phyloP scores from a whole-genome alignment of 2,113 vertebrate genomes.

The Dunckerocampus dactyliophorus region DNA sequence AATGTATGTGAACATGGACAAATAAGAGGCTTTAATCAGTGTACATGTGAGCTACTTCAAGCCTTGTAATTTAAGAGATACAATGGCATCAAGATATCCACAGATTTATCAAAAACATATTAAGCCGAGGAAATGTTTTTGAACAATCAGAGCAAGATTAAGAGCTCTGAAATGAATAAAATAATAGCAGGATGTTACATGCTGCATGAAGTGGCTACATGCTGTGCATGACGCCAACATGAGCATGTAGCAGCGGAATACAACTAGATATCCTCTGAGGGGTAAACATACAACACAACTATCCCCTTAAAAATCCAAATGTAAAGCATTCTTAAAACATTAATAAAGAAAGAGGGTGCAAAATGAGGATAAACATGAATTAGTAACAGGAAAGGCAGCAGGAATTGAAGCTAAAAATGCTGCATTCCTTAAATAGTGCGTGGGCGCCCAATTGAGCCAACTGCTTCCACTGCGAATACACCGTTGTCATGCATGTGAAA shows the following conservation, averaged over 20 bases:
- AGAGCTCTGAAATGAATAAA: not conserved
- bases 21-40: not conserved
- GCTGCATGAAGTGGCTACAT: slow-evolving; percentile 6
- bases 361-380: slow-evolving; percentile 37
- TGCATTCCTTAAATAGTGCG: slow-evolving; percentile 31
- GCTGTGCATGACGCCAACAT: slow-evolving; percentile 10
- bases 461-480: slow-evolving; percentile 5
- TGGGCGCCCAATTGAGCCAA: slow-evolving; percentile 12
- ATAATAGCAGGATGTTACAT: slow-evolving; percentile 2
- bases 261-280: slow-evolving; percentile 6
- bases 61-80: not conserved
- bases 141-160: not conserved
- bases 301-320: slow-evolving; percentile 26
- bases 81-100: not conserved
- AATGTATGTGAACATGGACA: slow-evolving; percentile 4
- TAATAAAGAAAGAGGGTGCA: slow-evolving; percentile 15
- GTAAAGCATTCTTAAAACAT: slow-evolving; percentile 28
- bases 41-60: not conserved
- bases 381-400: slow-evolving; percentile 41
- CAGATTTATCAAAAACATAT: not conserved
- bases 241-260: not conserved
- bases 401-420: slow-evolving; percentile 39
- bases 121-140: not conserved
- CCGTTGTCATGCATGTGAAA: slow-evolving; percentile 2
- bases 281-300: slow-evolving; percentile 24